A percentile compares a stretch with the other conserved stretches of the same genome.
phyloP scores from a whole-genome alignment of 2,888 invertebrate species.

The Linhomoeus sp. region DNA sequence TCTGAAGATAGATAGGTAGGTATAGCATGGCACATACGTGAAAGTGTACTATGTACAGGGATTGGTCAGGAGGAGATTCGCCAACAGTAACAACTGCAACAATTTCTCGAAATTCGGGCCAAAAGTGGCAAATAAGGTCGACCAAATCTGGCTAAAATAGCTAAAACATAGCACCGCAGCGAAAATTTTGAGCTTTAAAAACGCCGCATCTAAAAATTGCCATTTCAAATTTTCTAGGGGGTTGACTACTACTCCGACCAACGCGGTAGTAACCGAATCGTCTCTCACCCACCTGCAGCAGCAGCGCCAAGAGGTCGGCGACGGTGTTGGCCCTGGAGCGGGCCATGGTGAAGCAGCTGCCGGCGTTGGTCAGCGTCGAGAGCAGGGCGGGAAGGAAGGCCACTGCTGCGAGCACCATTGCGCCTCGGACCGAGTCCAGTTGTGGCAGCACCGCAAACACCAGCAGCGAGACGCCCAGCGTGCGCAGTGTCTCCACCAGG shows the following conservation, averaged over 20 bases:
- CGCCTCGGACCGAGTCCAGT: slow-evolving; percentile 71
- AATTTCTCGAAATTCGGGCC: too few species aligned
- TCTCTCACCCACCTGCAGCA: neutral
- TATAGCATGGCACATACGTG: neutral
- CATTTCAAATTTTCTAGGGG: too few species aligned
- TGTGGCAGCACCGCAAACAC: slow-evolving; percentile 69
- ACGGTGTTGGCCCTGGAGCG: neutral
- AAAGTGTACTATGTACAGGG: neutral
- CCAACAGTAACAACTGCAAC: neutral
- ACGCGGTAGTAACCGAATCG: too few species aligned
- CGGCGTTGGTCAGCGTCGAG: neutral
- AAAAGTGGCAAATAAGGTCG: too few species aligned
- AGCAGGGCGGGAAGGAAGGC: slow-evolving; percentile 60
- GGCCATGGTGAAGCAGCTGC: neutral
- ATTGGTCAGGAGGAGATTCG: neutral
- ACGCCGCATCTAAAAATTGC: too few species aligned
- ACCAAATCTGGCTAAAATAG: too few species aligned
- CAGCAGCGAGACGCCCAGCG: slow-evolving; percentile 58
- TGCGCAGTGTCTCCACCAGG: slow-evolving; percentile 62
- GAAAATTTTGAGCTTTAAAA: too few species aligned
- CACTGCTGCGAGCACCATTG: slow-evolving; percentile 78
- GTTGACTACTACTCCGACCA: too few species aligned
- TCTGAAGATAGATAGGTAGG: neutral
- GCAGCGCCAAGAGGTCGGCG: neutral
- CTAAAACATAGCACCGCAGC: too few species aligned